These are phyloP conservation scores for Sphecodes monilicornis DNA, from an alignment of 2,888 invertebrate genomes.

Conservation along the genomic window DNA sequence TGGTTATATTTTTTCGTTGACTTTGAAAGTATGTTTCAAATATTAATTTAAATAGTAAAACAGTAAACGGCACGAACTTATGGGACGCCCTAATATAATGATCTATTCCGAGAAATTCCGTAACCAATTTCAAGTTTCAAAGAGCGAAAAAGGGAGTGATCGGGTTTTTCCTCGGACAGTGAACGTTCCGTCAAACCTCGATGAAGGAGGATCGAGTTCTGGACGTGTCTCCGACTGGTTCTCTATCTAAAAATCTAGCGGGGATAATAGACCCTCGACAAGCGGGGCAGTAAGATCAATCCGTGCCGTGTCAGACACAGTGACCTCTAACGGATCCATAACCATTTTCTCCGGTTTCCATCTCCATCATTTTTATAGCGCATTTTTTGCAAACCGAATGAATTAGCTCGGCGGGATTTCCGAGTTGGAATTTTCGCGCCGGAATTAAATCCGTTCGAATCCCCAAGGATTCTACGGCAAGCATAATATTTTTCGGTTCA, in stretches of 20 bases:
- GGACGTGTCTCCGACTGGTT: constrained; percentile 19
- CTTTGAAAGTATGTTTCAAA: no score
- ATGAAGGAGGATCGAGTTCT: constrained; percentile 2
- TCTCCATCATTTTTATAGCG: neutral
- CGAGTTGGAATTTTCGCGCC: neutral
- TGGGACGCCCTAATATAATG: no score
- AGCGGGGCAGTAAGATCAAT: constrained; percentile 35
- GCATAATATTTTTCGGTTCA: constrained; percentile 12
- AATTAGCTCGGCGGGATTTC: neutral
- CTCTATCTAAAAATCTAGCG: constrained; percentile 4
- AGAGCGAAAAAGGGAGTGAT: neutral
- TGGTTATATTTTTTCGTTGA: no score
- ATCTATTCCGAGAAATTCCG: neutral
- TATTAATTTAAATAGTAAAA: no score
- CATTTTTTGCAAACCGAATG: neutral
- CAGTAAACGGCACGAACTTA: no score
- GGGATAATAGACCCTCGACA: constrained; percentile 37
- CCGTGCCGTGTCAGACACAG: constrained; percentile 32
- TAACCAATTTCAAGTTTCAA: neutral
- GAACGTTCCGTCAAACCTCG: constrained; percentile 14
- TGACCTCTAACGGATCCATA: constrained; percentile 7
- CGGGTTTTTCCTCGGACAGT: neutral
- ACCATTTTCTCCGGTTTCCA: neutral
- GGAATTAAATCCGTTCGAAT: neutral
- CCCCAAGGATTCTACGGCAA: neutral